Evolutionary conservation across 1,140 invertebrate genomes (phyloP).

Genomic region (Paralvinella palmiformis): DNA sequence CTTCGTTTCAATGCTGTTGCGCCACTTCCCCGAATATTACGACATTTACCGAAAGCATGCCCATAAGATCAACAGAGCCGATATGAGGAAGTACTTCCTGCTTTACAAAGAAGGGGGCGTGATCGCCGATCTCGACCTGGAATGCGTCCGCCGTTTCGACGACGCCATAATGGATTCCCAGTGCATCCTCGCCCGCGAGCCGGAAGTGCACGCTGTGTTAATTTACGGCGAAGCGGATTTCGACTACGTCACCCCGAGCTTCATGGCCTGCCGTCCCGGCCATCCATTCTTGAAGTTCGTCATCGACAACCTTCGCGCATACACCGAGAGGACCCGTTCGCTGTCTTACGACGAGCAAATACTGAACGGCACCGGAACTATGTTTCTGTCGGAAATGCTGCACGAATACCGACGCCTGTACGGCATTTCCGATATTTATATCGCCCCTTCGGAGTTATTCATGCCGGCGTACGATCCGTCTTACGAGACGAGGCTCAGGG

Average conservation of each 20-base stretch:
- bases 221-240: neutral
- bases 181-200: neutral
- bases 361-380: neutral
- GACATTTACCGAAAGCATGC: neutral
- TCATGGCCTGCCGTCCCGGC: neutral
- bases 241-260: neutral
- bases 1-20: neutral
- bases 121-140: conserved; percentile 8
- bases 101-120: conserved; percentile 7
- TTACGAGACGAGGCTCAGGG: no score
- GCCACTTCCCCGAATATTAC: neutral
- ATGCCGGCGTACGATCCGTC: no score
- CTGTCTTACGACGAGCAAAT: neutral
- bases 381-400: neutral
- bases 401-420: neutral
- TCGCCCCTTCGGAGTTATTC: no score
- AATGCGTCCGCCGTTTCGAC: neutral
- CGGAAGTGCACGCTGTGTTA: neutral
- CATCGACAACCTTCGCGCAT: neutral
- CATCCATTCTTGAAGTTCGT: conserved; percentile 3
- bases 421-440: no score
- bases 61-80: neutral
- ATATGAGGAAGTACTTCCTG: neutral
- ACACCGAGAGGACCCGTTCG: neutral
- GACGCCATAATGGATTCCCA: neutral